phyloP scores from a whole-genome alignment of 2,113 vertebrate species.

The Herpetotheres cachinnans region DNA sequence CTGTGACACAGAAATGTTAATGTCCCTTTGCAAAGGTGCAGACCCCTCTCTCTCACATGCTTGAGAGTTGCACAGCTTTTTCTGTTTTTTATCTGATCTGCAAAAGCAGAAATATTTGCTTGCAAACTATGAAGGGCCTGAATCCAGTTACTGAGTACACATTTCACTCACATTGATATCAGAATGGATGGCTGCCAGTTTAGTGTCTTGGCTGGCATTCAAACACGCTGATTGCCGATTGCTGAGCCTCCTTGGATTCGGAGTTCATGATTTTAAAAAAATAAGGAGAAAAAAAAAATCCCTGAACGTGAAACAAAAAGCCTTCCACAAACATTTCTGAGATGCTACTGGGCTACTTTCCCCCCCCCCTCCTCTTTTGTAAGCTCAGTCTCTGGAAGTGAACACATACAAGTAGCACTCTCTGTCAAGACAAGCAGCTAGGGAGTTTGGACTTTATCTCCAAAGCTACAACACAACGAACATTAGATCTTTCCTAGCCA shows the following conservation, averaged over 20 bases:
- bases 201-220: constrained; percentile 71
- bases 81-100: constrained; percentile 36
- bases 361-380: background rate
- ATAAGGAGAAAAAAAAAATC: background rate
- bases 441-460: background rate
- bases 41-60: background rate
- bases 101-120: constrained; percentile 73
- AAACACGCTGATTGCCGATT: constrained; percentile 62
- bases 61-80: constrained; percentile 29
- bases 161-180: constrained; percentile 73
- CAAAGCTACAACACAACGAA: background rate
- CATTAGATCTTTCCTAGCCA: background rate
- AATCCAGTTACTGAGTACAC: constrained; percentile 74
- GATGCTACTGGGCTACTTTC: background rate
- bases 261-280: constrained; percentile 16
- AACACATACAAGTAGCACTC: background rate
- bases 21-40: background rate
- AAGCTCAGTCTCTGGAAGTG: background rate
- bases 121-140: constrained; percentile 72
- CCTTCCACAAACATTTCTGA: constrained; percentile 56
- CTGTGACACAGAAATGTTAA: constrained; percentile 10
- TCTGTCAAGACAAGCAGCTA: background rate
- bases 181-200: constrained; percentile 74
- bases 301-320: background rate
- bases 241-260: constrained; percentile 65